phyloP scores from a whole-genome alignment of 2,113 vertebrate genomes.

The Cephalopterus ornatus region DNA sequence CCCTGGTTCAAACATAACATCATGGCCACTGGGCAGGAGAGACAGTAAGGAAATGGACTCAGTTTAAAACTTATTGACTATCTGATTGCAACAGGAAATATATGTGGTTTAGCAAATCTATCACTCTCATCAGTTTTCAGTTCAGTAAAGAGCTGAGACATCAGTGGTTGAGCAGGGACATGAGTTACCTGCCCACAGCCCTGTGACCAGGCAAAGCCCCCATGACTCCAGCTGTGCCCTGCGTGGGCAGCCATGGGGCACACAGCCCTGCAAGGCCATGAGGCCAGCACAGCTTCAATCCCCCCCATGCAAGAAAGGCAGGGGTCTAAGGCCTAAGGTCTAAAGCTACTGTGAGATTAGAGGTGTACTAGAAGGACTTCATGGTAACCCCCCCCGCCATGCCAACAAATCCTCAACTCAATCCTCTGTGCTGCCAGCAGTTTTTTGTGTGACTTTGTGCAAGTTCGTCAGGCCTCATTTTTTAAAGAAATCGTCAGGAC shows the following conservation, averaged over 20 bases:
- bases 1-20: not conserved
- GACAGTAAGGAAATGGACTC: not conserved
- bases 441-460: not conserved
- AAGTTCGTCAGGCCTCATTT: not conserved
- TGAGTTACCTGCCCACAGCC: not conserved
- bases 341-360: not conserved
- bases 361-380: not conserved
- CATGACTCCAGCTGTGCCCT: not conserved
- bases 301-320: not conserved
- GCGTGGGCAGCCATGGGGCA: not conserved
- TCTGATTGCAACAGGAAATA: not conserved
- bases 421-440: not conserved
- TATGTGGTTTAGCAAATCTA: not conserved
- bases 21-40: not conserved
- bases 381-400: not conserved
- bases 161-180: not conserved
- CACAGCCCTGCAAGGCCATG: rapidly evolving
- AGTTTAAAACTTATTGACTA: not conserved
- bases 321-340: not conserved
- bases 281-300: not conserved
- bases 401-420: not conserved
- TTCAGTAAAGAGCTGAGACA: not conserved
- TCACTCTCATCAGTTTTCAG: not conserved
- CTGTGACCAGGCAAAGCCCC: rapidly evolving
- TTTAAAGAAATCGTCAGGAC: not conserved